Evolutionary conservation across 2,113 vertebrate genomes (phyloP), one percentile per base, ranked within the genome.

Genomic region (Pomatorhinus ruficollis): DNA sequence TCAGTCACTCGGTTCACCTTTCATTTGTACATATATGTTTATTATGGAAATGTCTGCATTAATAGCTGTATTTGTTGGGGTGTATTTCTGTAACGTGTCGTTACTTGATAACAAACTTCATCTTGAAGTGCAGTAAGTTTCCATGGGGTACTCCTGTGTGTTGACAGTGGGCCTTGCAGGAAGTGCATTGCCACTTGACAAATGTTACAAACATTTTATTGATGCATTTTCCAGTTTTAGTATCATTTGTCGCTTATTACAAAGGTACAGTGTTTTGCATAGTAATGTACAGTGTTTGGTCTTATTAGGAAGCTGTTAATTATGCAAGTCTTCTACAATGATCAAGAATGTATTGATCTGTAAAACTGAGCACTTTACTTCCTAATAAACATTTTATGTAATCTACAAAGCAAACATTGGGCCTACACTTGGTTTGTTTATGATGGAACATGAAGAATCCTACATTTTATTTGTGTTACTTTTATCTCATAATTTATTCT

Each of bases 51-150:
- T 49, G 39, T 87, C 75, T 93, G 72, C 56, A 15, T 93, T 94
- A 22, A 10, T 79, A 56, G 87, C 75, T 76, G 47, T 80, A 52
- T 83, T 50, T 94, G 64, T 89, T 80, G 74, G 52, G 42, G 24
- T 52, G 1, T 93, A 84, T 96, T 82, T 96, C 76, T 97, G 95
- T 97, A 97, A 87, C 45, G 37, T 95, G 96, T 97, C 74, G 81
- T 98, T 97, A 97, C 96, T 92, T 93, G 54, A 79, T 97, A 99
- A 99, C 99, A 99, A 99, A 99, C 99, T 99, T 99, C 99, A 91
- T 98, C 98, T 99, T 98, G 99, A 99, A 99, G 99, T 99, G 99
- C 99, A 98, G 37, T 90, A 95, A 97, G 95, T 97, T 89, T 98
- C 98, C 98, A 98, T 99, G 98, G 98, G 98, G 97, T 99, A 98